A percentile compares a stretch with the other conserved stretches of the same genome.
These are phyloP conservation scores for Xenentodon cancila DNA, from an alignment of 2,797 vertebrate genomes.

Conservation along the genomic window DNA sequence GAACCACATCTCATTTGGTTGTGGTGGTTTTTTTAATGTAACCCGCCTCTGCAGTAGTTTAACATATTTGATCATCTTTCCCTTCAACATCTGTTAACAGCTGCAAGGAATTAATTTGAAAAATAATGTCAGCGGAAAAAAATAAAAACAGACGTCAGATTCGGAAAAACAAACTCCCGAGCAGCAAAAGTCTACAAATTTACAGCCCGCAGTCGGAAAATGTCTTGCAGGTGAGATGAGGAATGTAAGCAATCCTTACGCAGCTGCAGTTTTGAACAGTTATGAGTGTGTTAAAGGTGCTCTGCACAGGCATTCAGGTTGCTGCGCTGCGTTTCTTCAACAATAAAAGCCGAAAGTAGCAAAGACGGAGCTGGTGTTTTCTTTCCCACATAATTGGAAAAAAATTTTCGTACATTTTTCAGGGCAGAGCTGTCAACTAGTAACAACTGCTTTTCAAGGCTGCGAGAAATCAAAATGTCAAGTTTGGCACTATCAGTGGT, in stretches of 20 bases:
- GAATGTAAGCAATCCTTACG: slow-evolving; percentile 70
- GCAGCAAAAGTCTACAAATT: slow-evolving; percentile 50
- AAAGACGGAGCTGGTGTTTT: slow-evolving; percentile 58
- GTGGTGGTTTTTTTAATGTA: slow-evolving; percentile 55
- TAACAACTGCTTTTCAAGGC: slow-evolving; percentile 16
- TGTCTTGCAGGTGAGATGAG: slow-evolving; percentile 73
- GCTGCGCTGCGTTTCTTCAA: slow-evolving; percentile 61
- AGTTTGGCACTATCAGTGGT: slow-evolving; percentile 26
- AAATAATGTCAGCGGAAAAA: slow-evolving; percentile 8
- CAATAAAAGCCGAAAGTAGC: slow-evolving; percentile 58
- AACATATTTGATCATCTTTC: slow-evolving; percentile 61
- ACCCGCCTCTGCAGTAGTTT: slow-evolving; percentile 55
- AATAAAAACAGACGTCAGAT: slow-evolving; percentile 19
- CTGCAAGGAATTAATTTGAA: slow-evolving; percentile 70
- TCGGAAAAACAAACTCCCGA: slow-evolving; percentile 31
- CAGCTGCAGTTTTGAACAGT: slow-evolving; percentile 68
- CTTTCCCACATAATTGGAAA: slow-evolving; percentile 43
- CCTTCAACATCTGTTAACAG: slow-evolving; percentile 64
- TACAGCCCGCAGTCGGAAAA: slow-evolving; percentile 52
- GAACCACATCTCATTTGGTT: neutral
- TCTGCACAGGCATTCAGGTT: slow-evolving; percentile 38
- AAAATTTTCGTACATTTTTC: slow-evolving; percentile 12
- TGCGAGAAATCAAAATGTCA: slow-evolving; percentile 24
- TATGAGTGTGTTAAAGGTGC: slow-evolving; percentile 60
- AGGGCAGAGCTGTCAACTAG: slow-evolving; percentile 13